These are phyloP conservation scores for Sebastes reedi DNA, from an alignment of 2,797 vertebrate genomes.

Conservation along the genomic window DNA sequence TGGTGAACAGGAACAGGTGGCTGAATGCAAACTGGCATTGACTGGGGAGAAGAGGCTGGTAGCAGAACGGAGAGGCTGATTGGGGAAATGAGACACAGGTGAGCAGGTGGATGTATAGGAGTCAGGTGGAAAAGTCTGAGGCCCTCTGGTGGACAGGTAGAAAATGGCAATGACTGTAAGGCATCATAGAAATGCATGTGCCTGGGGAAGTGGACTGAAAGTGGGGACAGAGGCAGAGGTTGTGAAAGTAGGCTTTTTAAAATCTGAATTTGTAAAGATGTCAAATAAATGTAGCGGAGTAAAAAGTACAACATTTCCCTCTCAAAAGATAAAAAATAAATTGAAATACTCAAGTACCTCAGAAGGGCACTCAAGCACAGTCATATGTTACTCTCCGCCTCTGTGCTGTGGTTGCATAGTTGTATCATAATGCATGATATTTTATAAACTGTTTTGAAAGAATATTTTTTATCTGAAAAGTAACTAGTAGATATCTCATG, in stretches of 20 bases:
- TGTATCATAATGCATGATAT: not conserved
- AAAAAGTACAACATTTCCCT: not conserved
- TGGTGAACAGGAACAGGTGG: not conserved
- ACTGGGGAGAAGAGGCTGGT: not conserved
- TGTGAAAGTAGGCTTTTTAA: not conserved
- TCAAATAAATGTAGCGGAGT: not conserved
- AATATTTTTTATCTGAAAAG: not conserved
- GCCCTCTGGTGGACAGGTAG: conserved; percentile 9
- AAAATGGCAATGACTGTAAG: not conserved
- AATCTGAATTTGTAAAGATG: not conserved
- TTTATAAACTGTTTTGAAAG: not conserved
- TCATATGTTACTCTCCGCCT: not conserved
- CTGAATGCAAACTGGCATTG: not conserved
- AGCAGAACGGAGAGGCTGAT: accelerated
- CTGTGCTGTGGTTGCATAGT: not conserved
- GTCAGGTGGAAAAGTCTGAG: not conserved
- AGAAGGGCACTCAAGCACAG: not conserved
- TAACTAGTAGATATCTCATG: no score
- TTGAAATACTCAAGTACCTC: not conserved
- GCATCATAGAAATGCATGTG: not conserved
- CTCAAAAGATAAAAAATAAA: not conserved
- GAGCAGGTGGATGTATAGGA: not conserved
- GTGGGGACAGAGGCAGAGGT: not conserved
- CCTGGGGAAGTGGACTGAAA: not conserved
- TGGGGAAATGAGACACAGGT: not conserved